Evolutionary conservation across 2,888 invertebrate genomes (phyloP).

Genomic region (Fragum sueziense): DNA sequence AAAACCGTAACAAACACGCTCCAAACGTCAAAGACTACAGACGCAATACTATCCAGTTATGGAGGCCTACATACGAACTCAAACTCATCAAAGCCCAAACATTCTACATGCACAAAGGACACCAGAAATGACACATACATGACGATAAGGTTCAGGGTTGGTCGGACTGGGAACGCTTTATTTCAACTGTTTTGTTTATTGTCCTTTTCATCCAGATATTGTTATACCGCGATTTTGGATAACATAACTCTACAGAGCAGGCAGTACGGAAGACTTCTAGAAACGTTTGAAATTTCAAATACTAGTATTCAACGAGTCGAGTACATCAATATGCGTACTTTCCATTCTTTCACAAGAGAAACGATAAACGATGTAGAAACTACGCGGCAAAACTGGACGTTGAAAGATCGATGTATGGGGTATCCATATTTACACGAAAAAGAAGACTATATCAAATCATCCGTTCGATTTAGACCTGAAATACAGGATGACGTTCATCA

Average conservation of each 20-base stretch:
- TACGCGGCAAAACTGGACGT: not conserved
- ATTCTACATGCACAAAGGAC: not conserved
- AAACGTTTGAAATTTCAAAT: not conserved
- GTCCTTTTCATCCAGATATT: not conserved
- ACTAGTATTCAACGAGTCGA: not conserved
- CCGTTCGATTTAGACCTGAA: not conserved
- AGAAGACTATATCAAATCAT: not conserved
- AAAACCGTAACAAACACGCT: no score
- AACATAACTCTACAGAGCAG: no score
- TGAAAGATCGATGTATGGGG: not conserved
- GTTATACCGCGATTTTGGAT: not conserved
- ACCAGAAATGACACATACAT: not conserved
- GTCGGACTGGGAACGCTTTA: not conserved
- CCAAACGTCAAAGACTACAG: no score
- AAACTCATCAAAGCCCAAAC: not conserved
- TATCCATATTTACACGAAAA: not conserved
- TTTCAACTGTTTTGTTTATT: conserved; percentile 5
- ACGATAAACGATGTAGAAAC: not conserved
- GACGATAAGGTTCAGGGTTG: not conserved
- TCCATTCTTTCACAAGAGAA: not conserved
- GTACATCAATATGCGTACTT: not conserved
- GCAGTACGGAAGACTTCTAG: not conserved
- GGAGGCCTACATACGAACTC: not conserved
- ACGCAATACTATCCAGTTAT: no score
- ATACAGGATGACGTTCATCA: not conserved